Percentiles rank a stretch among this genome's conserved stretches.
Evolutionary conservation across 2,113 vertebrate genomes (phyloP).

Genomic region (Vicugna pacos): DNA sequence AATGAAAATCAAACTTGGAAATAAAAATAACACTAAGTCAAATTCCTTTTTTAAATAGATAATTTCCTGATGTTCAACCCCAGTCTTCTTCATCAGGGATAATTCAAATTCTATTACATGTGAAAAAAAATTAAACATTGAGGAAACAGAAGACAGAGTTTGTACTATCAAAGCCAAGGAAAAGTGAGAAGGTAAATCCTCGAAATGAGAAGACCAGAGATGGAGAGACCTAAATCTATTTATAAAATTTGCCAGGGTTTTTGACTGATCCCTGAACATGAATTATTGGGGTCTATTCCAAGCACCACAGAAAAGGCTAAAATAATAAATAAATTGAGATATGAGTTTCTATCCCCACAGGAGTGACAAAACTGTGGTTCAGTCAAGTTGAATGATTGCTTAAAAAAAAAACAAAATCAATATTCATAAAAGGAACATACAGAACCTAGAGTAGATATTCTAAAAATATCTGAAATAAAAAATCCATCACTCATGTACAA

Average conservation of each 20-base stretch:
- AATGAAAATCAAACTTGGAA: not conserved
- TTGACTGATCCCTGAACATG: not conserved
- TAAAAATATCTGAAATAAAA: not conserved
- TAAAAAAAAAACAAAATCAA: not conserved
- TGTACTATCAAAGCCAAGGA: not conserved
- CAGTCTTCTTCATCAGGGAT: not conserved
- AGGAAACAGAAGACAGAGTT: not conserved
- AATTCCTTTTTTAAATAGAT: not conserved
- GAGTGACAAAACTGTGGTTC: not conserved
- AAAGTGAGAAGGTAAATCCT: not conserved
- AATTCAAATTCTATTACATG: not conserved
- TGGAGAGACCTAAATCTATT: not conserved
- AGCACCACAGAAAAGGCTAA: not conserved
- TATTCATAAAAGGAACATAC: not conserved
- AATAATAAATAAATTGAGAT: not conserved
- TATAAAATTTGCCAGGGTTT: not conserved
- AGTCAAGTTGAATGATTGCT: not conserved
- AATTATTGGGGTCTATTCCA: not conserved
- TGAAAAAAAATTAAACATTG: not conserved
- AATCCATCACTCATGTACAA: not conserved
- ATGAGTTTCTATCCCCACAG: not conserved
- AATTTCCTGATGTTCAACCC: not conserved
- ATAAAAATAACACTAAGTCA: not conserved
- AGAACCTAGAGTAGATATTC: not conserved
- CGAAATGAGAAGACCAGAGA: not conserved